Conservation (phyloP, 2,113 vertebrate species). For the Tilapia sparmanii region DNA sequence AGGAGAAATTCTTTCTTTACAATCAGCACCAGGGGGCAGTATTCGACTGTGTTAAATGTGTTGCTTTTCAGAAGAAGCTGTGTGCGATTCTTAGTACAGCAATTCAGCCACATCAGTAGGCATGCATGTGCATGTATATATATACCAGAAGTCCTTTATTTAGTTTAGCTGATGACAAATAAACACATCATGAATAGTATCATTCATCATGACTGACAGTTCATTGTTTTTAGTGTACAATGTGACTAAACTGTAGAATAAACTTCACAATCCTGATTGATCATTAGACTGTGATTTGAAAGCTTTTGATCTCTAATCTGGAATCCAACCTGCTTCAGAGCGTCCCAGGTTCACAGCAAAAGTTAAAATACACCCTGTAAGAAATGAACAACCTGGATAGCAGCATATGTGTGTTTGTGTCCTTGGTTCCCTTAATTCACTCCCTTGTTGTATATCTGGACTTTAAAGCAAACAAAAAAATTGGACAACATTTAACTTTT, state of each 20-base stretch:
- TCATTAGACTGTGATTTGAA: accelerated
- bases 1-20: neutral
- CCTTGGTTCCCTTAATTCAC: neutral
- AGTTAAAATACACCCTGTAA: neutral
- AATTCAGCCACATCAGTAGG: neutral
- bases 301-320: neutral
- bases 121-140: neutral
- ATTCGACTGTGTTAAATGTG: neutral
- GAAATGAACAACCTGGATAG: neutral
- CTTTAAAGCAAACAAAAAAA: neutral
- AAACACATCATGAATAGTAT: neutral
- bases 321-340: neutral
- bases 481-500: neutral
- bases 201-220: neutral
- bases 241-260: neutral
- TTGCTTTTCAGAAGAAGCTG: neutral
- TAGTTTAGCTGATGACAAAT: neutral
- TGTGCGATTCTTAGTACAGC: neutral
- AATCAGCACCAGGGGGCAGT: neutral
- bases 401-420: neutral
- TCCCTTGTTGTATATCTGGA: neutral
- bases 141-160: neutral
- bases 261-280: neutral
- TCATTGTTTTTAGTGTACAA: neutral
- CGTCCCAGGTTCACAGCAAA: accelerated